phyloP scores from a whole-genome alignment of 2,888 invertebrate genomes.

The Chymomyza caudatula region DNA sequence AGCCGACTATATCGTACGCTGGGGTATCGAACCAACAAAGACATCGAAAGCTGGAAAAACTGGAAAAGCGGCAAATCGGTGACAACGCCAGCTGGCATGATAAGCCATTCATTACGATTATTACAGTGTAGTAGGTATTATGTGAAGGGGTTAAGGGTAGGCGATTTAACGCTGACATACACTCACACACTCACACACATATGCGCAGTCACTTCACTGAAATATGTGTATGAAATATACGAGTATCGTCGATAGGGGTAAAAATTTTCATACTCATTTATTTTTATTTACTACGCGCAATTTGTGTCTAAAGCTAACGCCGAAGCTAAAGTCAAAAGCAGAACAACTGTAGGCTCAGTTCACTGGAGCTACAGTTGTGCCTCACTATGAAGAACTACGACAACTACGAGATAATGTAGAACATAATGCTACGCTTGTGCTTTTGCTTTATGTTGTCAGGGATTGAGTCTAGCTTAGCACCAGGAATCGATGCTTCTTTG shows the following conservation, averaged over 20 bases:
- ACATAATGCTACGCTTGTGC: too few species aligned
- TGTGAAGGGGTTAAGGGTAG: too few species aligned
- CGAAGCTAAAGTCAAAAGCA: slow-evolving; percentile 5
- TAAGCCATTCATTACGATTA: slow-evolving; percentile 74
- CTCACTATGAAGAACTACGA: not conserved
- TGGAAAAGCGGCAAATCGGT: slow-evolving; percentile 51
- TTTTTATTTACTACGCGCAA: slow-evolving; percentile 72
- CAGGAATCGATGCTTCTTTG: too few species aligned
- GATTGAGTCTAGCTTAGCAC: too few species aligned
- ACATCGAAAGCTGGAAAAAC: slow-evolving; percentile 37
- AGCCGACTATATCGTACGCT: not conserved
- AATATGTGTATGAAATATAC: slow-evolving; percentile 58
- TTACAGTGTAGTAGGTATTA: slow-evolving; percentile 45
- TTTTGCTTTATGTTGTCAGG: too few species aligned
- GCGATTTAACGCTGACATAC: slow-evolving; percentile 33
- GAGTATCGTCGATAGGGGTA: slow-evolving; percentile 69
- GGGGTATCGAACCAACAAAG: slow-evolving; percentile 65
- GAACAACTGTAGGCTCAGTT: not conserved
- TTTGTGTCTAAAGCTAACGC: slow-evolving; percentile 63
- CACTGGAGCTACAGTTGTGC: not conserved
- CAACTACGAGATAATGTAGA: too few species aligned
- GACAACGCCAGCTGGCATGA: slow-evolving; percentile 73
- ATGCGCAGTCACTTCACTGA: not conserved
- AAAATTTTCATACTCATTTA: slow-evolving; percentile 73
- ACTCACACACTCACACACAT: not conserved